Conservation (phyloP, 2,113 vertebrate genomes). For the Telmatochromis brachygnathus region DNA sequence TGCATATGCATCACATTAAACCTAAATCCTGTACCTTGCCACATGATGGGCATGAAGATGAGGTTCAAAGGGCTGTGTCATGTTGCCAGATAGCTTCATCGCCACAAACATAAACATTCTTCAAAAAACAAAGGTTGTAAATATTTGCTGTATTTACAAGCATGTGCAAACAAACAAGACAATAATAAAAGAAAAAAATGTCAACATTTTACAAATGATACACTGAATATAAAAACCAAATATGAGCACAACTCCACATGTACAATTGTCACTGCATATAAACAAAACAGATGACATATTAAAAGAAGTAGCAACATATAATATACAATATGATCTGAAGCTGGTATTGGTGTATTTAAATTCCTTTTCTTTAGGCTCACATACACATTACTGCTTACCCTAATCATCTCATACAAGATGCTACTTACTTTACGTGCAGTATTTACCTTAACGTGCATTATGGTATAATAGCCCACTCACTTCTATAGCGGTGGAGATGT, state of each 20-base stretch:
- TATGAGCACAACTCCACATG: background rate
- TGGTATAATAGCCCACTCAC: background rate
- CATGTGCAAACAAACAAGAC: background rate
- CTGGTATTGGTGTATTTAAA: background rate
- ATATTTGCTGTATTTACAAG: background rate
- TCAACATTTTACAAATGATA: background rate
- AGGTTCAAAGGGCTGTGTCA: background rate
- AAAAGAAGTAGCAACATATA: accelerated
- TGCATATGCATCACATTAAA: background rate
- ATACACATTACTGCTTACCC: background rate
- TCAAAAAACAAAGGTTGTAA: background rate
- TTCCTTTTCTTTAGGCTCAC: background rate
- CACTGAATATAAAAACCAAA: background rate
- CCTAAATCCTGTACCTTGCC: background rate
- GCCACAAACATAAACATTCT: background rate
- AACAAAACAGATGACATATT: background rate
- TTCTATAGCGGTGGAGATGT: background rate
- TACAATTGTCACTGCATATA: background rate
- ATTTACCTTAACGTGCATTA: background rate
- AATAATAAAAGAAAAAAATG: background rate
- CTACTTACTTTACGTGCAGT: background rate
- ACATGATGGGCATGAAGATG: background rate
- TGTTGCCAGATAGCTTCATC: background rate
- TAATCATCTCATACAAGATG: background rate
- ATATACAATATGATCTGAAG: background rate